A percentile compares a stretch with the other conserved stretches of the same genome.
Evolutionary conservation across 2,888 invertebrate genomes (phyloP).

Genomic region (Dinocampus coccinellae): DNA sequence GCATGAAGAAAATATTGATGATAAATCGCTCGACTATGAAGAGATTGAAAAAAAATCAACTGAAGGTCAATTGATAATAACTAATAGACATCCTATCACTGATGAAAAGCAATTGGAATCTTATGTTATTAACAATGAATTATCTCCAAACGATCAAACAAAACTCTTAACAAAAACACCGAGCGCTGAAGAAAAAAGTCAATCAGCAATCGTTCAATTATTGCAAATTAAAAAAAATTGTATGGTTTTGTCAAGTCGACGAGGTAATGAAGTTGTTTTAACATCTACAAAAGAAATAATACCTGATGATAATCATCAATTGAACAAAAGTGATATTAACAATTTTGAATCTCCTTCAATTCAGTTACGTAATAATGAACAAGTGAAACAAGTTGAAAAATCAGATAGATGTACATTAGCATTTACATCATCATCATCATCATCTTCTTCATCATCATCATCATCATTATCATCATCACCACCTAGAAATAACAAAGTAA

Average conservation of each 20-base stretch:
- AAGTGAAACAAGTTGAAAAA: background rate
- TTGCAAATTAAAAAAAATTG: conserved; percentile 2
- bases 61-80: background rate
- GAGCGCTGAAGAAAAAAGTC: background rate
- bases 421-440: too few species aligned
- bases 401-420: too few species aligned
- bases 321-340: background rate
- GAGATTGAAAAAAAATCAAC: background rate
- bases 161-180: background rate
- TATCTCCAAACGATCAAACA: too few species aligned
- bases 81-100: background rate
- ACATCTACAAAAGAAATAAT: background rate
- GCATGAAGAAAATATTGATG: background rate
- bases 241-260: background rate
- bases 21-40: background rate
- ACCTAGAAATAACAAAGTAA: background rate
- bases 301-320: background rate
- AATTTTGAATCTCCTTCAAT: background rate
- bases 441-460: too few species aligned
- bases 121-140: background rate
- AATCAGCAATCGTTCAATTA: background rate
- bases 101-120: background rate
- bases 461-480: background rate
- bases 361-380: background rate
- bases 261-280: conserved; percentile 4